A percentile compares a stretch with the other conserved stretches of the same genome.
These are phyloP conservation scores for Clarias fuscus DNA, from an alignment of 2,797 vertebrate species.

Conservation along the genomic window DNA sequence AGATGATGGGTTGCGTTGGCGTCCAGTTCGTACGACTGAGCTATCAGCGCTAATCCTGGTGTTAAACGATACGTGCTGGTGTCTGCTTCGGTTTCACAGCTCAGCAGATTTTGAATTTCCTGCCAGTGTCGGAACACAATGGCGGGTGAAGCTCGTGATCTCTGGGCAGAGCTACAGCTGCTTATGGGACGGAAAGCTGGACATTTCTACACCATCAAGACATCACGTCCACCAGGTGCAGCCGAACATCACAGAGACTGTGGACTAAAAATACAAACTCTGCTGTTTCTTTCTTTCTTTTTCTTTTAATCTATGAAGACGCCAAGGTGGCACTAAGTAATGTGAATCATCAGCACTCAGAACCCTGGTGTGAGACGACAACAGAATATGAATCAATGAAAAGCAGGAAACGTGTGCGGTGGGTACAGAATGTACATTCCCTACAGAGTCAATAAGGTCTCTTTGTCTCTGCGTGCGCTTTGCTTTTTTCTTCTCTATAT, in stretches of 20 bases:
- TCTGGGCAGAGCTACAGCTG: not conserved
- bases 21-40: not conserved
- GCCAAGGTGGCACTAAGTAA: not conserved
- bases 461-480: not conserved
- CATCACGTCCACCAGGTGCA: not conserved
- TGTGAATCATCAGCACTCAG: slow-evolving; percentile 16
- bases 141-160: slow-evolving; percentile 26
- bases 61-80: slow-evolving; percentile 41
- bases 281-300: not conserved
- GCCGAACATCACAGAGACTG: not conserved
- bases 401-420: not conserved
- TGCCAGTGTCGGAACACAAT: slow-evolving; percentile 49
- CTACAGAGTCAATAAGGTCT: not conserved
- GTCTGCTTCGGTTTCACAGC: slow-evolving; percentile 54
- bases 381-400: slow-evolving; percentile 14
- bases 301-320: not conserved
- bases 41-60: slow-evolving; percentile 49
- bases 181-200: not conserved
- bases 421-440: slow-evolving; percentile 22
- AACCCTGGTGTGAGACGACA: slow-evolving; percentile 10
- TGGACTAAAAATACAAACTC: not conserved
- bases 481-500: not conserved
- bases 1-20: not conserved
- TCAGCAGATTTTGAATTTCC: slow-evolving; percentile 57
- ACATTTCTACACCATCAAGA: slow-evolving; percentile 5